phyloP scores from a whole-genome alignment of 2,888 invertebrate genomes.

The Xestia xanthographa region DNA sequence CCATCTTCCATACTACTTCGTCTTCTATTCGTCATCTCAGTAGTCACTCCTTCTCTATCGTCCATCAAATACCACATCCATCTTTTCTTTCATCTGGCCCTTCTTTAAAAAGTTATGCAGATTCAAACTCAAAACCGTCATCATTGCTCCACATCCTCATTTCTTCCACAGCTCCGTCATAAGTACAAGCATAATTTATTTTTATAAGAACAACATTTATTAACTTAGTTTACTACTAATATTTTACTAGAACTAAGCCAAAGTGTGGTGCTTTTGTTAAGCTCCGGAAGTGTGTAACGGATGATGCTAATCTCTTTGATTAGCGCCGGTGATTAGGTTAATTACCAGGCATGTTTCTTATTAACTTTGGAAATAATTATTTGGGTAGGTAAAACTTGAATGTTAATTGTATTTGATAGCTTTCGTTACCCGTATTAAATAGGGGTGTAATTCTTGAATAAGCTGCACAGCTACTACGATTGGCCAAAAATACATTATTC shows the following conservation, averaged over 20 bases:
- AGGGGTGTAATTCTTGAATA: neutral
- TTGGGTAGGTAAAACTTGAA: neutral
- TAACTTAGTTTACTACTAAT: neutral
- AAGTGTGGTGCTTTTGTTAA: constrained; percentile 14
- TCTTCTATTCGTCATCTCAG: neutral
- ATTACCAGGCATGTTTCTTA: constrained; percentile 30
- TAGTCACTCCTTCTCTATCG: too few species aligned
- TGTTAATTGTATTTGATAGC: neutral
- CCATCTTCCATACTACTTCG: neutral
- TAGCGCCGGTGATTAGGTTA: constrained; percentile 33
- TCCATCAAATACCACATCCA: neutral
- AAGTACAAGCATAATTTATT: neutral
- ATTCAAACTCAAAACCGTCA: neutral
- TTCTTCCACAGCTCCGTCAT: neutral
- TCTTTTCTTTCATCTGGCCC: neutral
- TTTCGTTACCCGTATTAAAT: neutral
- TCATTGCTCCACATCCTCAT: neutral
- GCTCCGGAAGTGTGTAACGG: constrained; percentile 38
- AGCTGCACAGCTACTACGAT: neutral
- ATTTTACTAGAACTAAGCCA: neutral
- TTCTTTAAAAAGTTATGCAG: neutral
- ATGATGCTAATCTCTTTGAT: constrained; percentile 28
- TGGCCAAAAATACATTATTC: neutral
- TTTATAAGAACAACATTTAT: too few species aligned
- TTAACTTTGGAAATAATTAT: constrained; percentile 12